These are phyloP conservation scores for Trypoxylon attenuatum DNA, from an alignment of 2,888 invertebrate genomes.

Conservation along the genomic window DNA sequence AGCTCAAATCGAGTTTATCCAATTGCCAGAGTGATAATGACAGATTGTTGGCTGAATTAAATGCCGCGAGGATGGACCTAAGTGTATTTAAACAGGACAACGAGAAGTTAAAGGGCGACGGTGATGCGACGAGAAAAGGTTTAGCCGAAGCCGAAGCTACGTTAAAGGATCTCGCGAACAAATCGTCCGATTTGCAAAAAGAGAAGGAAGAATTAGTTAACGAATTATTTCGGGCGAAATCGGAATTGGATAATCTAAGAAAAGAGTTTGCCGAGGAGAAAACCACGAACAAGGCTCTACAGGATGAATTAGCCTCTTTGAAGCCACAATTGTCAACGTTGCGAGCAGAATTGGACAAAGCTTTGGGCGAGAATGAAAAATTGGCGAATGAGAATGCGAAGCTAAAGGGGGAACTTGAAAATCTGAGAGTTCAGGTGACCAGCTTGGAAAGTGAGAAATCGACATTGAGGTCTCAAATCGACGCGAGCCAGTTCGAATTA, in stretches of 20 bases:
- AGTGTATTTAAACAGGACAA: conserved; percentile 17
- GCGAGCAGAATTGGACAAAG: conserved; percentile 36
- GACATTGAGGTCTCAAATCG: not conserved
- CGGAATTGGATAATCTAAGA: conserved; percentile 33
- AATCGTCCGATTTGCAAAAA: conserved; percentile 9
- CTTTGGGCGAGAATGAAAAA: conserved; percentile 25
- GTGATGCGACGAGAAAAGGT: conserved; percentile 14
- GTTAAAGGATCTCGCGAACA: conserved; percentile 14
- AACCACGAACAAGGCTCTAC: conserved; percentile 16
- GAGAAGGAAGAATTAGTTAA: conserved; percentile 43
- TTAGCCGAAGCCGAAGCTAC: conserved; percentile 8
- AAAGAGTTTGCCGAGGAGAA: conserved; percentile 43
- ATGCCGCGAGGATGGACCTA: conserved; percentile 19
- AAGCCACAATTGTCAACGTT: conserved; percentile 37
- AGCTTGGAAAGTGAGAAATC: too few species aligned
- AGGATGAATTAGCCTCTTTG: conserved; percentile 39
- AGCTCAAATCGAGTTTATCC: conserved; percentile 42
- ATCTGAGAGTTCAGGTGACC: too few species aligned
- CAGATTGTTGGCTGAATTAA: conserved; percentile 21
- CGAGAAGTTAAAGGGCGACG: conserved; percentile 17
- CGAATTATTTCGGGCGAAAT: conserved; percentile 45
- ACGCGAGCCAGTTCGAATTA: not conserved
- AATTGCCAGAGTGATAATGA: conserved; percentile 36
- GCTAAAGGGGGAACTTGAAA: not conserved
- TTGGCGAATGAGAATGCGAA: conserved; percentile 17